These are phyloP conservation scores for Apostichopus leukothele DNA, from an alignment of 53 echinoderm and acorn worm genomes.

Conservation along the genomic window DNA sequence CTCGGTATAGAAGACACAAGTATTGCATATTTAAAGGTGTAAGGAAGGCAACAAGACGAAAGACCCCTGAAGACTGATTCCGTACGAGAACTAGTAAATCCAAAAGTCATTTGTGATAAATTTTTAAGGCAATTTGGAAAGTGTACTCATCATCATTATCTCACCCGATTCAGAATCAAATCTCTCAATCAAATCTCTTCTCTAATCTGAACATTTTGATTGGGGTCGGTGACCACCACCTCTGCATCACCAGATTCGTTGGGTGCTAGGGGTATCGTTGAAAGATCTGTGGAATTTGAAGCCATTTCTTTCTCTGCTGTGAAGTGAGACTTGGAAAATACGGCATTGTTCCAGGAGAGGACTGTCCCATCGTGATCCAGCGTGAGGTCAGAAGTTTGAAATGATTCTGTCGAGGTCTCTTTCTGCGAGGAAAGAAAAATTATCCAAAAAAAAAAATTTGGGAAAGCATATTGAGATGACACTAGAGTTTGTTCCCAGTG, in stretches of 20 bases:
- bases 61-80: too few relatives aligned
- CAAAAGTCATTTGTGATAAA: too few relatives aligned
- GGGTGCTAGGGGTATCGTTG: conserved; percentile 43
- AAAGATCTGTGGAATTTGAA: conserved; percentile 62
- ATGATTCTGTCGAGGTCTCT: conserved; percentile 70
- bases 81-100: too few relatives aligned
- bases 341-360: conserved; percentile 84
- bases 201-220: not conserved
- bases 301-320: conserved; percentile 76
- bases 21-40: too few relatives aligned
- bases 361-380: conserved; percentile 64
- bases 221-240: not conserved
- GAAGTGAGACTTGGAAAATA: conserved; percentile 66
- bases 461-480: too few relatives aligned
- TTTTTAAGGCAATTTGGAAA: too few relatives aligned
- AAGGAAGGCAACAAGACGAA: too few relatives aligned
- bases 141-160: too few relatives aligned
- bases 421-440: conserved; percentile 53
- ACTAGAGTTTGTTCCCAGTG: too few relatives aligned
- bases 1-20: too few relatives aligned
- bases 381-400: conserved; percentile 81
- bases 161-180: too few relatives aligned
- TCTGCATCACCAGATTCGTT: conserved; percentile 12
- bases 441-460: not conserved
- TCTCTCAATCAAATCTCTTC: not conserved